phyloP scores from a whole-genome alignment of 1,140 invertebrate species.

The Diuraphis noxia region DNA sequence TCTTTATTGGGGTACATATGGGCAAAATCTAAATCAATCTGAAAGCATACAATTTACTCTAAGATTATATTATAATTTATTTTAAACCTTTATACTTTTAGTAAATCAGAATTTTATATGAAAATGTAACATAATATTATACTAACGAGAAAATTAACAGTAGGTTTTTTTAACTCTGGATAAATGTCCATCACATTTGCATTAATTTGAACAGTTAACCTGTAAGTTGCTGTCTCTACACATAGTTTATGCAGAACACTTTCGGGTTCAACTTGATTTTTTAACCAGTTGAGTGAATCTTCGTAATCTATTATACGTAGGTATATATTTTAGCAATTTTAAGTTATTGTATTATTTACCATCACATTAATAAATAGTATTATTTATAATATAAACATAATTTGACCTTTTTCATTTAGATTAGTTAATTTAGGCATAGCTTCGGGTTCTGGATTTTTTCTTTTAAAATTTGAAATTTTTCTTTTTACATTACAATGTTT shows the following conservation, averaged over 20 bases:
- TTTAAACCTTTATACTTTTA: background rate
- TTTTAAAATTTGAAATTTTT: background rate
- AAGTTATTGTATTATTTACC: background rate
- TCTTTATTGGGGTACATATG: background rate
- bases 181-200: background rate
- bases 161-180: background rate
- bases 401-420: background rate
- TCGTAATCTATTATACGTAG: constrained; percentile 37
- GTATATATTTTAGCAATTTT: background rate
- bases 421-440: background rate
- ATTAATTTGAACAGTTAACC: background rate
- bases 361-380: too few relatives aligned
- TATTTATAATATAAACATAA: background rate
- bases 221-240: background rate
- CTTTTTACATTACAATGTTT: too few relatives aligned
- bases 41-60: background rate
- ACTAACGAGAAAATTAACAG: background rate
- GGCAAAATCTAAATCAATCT: background rate
- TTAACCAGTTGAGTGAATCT: constrained; percentile 26
- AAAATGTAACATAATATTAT: background rate
- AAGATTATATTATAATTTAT: background rate
- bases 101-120: too few relatives aligned
- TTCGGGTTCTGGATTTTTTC: background rate
- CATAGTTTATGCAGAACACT: background rate
- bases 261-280: background rate